Evolutionary conservation across 2,797 vertebrate genomes (phyloP).

Genomic region (Anabacerthia variegaticeps): DNA sequence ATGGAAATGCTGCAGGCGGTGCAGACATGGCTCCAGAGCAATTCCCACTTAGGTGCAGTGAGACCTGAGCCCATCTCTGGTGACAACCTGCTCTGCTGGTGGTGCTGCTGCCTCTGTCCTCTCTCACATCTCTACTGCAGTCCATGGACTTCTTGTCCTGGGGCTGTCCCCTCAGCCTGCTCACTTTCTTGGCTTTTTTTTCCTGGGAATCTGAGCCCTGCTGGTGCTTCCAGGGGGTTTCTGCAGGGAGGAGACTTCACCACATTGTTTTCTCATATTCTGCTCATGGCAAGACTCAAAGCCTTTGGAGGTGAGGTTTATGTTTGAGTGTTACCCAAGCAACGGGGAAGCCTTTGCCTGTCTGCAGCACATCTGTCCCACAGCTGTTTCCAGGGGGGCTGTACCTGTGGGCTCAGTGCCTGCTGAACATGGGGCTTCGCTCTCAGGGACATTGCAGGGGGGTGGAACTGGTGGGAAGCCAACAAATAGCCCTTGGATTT

Average conservation of each 20-base stretch:
- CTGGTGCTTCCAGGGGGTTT: not conserved
- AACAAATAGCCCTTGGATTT: not conserved
- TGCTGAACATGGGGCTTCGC: not conserved
- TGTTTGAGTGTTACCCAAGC: slow-evolving; percentile 2
- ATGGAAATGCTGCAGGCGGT: not conserved
- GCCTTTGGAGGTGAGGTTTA: slow-evolving; percentile 7
- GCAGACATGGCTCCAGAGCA: not conserved
- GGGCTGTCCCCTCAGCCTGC: not conserved
- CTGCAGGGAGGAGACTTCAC: not conserved
- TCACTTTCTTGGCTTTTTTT: not conserved
- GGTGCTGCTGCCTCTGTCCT: not conserved
- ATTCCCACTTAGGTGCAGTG: not conserved
- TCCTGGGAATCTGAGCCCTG: not conserved
- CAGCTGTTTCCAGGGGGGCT: not conserved
- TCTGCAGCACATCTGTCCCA: slow-evolving; percentile 1
- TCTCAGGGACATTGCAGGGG: not conserved
- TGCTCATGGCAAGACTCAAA: not conserved
- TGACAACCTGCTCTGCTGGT: not conserved
- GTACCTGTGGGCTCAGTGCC: not conserved
- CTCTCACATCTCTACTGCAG: not conserved
- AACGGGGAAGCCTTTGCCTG: not conserved
- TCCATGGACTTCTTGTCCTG: not conserved
- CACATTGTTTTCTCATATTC: rapidly evolving
- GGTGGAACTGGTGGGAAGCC: not conserved
- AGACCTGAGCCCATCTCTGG: not conserved